Conservation (phyloP, 2,888 invertebrate genomes). For the Lithophane leautieri region DNA sequence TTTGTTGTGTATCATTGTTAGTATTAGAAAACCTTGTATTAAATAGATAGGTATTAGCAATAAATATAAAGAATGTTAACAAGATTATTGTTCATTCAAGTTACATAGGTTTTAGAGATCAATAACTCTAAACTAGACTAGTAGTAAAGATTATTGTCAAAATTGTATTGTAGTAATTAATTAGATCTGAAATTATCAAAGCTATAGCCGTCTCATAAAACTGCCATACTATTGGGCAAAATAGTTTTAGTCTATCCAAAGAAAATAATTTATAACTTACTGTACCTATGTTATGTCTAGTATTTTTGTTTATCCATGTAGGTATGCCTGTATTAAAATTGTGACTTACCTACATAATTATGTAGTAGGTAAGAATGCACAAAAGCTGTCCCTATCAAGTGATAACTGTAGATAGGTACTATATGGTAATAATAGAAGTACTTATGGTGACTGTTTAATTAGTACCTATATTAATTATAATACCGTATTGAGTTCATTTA, state of each 20-base stretch:
- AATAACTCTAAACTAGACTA: background rate
- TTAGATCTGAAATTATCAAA: slow-evolving; percentile 53
- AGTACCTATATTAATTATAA: slow-evolving; percentile 9
- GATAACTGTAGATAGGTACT: slow-evolving; percentile 46
- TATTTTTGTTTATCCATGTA: slow-evolving; percentile 38
- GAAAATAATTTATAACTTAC: slow-evolving; percentile 1
- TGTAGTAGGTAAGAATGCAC: slow-evolving; percentile 49
- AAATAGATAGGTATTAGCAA: slow-evolving; percentile 33
- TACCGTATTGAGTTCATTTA: slow-evolving; percentile 29
- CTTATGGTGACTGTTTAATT: slow-evolving; percentile 38
- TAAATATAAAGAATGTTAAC: slow-evolving; percentile 5
- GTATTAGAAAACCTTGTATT: slow-evolving; percentile 25
- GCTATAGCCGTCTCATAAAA: slow-evolving; percentile 9
- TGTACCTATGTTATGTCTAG: slow-evolving; percentile 29
- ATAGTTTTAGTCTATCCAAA: slow-evolving; percentile 49
- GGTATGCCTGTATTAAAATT: slow-evolving; percentile 20
- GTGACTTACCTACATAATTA: slow-evolving; percentile 26
- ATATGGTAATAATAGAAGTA: slow-evolving; percentile 13
- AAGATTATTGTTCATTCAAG: slow-evolving; percentile 32
- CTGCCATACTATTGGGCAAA: slow-evolving; percentile 33
- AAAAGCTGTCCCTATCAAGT: slow-evolving; percentile 52
- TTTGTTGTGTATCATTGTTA: slow-evolving; percentile 38
- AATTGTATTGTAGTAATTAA: slow-evolving; percentile 19
- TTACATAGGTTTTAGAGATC: background rate
- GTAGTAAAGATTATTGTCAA: slow-evolving; percentile 12